phyloP scores from a whole-genome alignment of 2,797 vertebrate species.

The Bucorvus abyssinicus region DNA sequence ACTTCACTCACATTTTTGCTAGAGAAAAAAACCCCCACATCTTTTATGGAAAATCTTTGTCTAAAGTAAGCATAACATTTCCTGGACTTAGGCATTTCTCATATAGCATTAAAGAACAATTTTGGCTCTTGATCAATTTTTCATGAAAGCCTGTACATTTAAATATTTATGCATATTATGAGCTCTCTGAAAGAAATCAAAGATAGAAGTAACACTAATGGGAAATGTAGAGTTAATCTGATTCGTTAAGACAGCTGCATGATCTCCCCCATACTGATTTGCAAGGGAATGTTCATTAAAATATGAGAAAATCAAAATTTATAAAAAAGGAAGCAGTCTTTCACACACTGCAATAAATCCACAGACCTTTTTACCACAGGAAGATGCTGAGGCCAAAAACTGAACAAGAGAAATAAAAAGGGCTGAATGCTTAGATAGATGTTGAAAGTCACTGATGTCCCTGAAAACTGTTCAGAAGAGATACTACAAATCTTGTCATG shows the following conservation, averaged over 20 bases:
- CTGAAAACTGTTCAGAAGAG: background rate
- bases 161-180: conserved; percentile 5
- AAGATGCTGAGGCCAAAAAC: background rate
- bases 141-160: background rate
- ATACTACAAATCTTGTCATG: background rate
- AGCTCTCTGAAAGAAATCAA: background rate
- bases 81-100: background rate
- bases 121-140: conserved; percentile 5
- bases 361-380: background rate
- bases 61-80: background rate
- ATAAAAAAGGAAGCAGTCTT: background rate
- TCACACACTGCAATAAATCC: background rate
- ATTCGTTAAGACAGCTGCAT: background rate
- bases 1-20: background rate
- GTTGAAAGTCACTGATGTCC: background rate
- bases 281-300: background rate
- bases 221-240: background rate
- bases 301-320: background rate
- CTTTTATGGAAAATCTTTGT: background rate
- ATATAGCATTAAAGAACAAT: background rate
- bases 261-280: background rate
- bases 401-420: background rate
- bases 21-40: rapidly evolving
- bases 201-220: background rate
- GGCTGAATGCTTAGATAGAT: background rate